Conservation (phyloP, 2,113 vertebrate genomes). For the Pholis gunnellus region DNA sequence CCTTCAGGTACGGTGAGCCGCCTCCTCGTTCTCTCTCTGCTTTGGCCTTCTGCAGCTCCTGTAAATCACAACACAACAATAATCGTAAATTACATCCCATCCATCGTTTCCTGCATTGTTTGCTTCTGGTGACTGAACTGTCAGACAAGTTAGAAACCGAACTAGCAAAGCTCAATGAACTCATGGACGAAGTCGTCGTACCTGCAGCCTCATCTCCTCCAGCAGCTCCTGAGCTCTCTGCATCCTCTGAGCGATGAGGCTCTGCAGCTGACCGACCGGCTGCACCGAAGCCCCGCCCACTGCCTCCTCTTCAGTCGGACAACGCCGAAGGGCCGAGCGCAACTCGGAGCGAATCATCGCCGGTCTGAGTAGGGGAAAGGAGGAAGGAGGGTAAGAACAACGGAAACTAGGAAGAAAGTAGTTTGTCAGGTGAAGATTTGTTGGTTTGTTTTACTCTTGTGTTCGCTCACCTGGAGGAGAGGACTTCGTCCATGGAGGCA, state of each 20-base stretch:
- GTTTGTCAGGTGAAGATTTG: background rate
- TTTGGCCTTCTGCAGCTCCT: conserved; percentile 80
- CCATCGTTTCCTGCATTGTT: background rate
- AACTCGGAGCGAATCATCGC: conserved; percentile 68
- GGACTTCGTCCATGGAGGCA: conserved; percentile 93
- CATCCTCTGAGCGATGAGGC: conserved; percentile 93
- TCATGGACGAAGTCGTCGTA: conserved; percentile 16
- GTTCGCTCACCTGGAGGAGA: conserved; percentile 74
- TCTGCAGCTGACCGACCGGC: conserved; percentile 89
- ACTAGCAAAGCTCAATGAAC: background rate
- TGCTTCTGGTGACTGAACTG: background rate
- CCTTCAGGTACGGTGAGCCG: conserved; percentile 64
- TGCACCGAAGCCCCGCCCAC: conserved; percentile 61
- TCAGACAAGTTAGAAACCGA: background rate
- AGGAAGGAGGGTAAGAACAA: no score
- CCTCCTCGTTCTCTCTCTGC: conserved; percentile 62
- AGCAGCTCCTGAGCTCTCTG: conserved; percentile 96
- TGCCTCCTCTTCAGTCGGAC: conserved; percentile 80
- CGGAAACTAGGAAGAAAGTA: background rate
- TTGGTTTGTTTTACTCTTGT: background rate
- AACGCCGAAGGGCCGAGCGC: conserved; percentile 57
- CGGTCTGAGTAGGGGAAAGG: conserved; percentile 40
- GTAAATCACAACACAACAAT: background rate
- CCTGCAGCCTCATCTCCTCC: conserved; percentile 90
- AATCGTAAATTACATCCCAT: background rate